Base-by-base conservation (phyloP, 2,888 invertebrate species). In the Andricus curvator region DNA sequence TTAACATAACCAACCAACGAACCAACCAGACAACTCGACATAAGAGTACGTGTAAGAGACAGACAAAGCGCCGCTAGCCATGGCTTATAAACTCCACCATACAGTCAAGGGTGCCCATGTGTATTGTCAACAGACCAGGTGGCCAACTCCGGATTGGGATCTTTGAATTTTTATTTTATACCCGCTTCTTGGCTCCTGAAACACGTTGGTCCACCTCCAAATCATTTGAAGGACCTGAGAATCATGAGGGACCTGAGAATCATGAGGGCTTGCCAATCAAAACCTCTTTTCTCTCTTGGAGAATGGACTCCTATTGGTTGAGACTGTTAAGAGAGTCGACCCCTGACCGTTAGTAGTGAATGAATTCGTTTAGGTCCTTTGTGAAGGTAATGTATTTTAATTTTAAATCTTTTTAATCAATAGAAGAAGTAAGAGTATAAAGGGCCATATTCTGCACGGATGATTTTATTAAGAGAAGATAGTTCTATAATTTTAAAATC, bases 1-100 rank as follows among this genome's bases (percentile, higher is more conserved):
- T 91, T 91, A 91, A 89, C 91, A 91, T 91, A 90, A 90, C 87
- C 88, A 84, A 87, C 87, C 85, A 84, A 80, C 85, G 85, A 70
- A 83, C 83, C 84, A 84, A 79, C 81, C 81, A 84, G 80, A 81
- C 80, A 74, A 74, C 74, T 74, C 74, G 56, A 74, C 74, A 67
- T 77, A 81, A 80, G 80, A 81, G 82, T 77, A 80, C 79, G 64
- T 83, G 70, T 56, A 83, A 81, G 78, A 81, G 80, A 80, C 79
- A 84, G 76, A 80, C 82, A 83, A 84, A 81, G 80, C 77, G 78
- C 82, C 78, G 83, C 84, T 83, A 76, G 80, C 79, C 81, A 84
- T 83, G 81, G 80, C 78, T 81, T 85, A 80, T 83, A 82, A 83
- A 82, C 77, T 83, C 78, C 33, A 74, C 51, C 70, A 67, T 76